Conservation (phyloP, 2,888 invertebrate species). For the Eudasyphora cyanicolor region DNA sequence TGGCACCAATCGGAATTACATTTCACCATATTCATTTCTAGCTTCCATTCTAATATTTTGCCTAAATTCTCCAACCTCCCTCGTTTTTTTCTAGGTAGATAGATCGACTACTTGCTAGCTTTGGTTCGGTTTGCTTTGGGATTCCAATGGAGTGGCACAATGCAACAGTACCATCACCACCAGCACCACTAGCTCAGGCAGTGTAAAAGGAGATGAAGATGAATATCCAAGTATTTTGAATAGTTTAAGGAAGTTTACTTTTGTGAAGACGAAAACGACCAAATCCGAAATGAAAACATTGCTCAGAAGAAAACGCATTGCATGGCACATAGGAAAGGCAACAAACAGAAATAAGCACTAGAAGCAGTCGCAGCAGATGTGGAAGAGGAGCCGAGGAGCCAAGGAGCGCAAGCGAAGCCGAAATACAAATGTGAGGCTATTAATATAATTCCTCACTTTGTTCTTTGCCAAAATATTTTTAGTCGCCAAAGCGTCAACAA, state of each 20-base stretch:
- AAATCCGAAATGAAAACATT: constrained; percentile 30
- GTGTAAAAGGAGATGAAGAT: constrained; percentile 61
- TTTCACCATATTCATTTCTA: too few species aligned
- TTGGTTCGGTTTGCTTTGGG: background rate
- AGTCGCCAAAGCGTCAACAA: constrained; percentile 73
- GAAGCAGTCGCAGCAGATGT: constrained; percentile 68
- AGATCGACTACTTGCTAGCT: background rate
- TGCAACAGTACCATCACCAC: background rate
- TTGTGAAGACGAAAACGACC: background rate
- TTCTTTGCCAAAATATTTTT: constrained; percentile 76
- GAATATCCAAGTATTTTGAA: constrained; percentile 62
- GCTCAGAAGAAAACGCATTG: constrained; percentile 28
- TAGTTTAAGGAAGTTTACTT: constrained; percentile 61
- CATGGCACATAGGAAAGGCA: constrained; percentile 53
- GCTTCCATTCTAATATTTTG: too few species aligned
- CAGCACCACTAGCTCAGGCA: background rate
- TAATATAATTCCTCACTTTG: constrained; percentile 74
- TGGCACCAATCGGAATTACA: too few species aligned
- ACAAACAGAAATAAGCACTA: too few species aligned
- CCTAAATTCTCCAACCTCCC: background rate
- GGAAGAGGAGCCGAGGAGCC: constrained; percentile 67
- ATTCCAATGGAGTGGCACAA: background rate
- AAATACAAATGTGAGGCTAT: constrained; percentile 73
- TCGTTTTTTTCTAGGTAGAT: background rate
- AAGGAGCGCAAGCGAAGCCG: background rate